A percentile compares a stretch with the other conserved stretches of the same genome.
These are phyloP conservation scores for Macrotis lagotis DNA, from an alignment of 2,113 vertebrate genomes.

Conservation along the genomic window DNA sequence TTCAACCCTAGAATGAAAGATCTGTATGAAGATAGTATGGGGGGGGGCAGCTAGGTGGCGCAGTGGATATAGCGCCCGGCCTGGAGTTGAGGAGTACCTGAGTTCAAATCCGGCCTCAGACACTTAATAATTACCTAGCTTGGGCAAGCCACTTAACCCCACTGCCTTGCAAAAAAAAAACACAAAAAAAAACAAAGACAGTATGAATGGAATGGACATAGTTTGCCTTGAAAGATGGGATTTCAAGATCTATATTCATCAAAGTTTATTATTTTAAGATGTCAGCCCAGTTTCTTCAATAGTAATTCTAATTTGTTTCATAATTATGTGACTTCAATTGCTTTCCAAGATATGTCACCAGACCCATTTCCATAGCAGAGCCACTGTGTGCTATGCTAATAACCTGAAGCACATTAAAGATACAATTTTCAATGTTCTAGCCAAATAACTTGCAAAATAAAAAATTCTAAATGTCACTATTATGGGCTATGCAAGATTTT, in stretches of 20 bases:
- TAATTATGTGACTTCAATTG: not conserved
- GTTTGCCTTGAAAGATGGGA: not conserved
- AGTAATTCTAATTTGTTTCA: not conserved
- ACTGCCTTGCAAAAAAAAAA: no score
- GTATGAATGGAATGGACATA: not conserved
- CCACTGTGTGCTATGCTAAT: not conserved
- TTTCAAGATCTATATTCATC: not conserved
- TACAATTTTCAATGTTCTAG: not conserved
- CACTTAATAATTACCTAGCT: no score
- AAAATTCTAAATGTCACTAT: conserved; percentile 42
- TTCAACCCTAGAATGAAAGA: not conserved
- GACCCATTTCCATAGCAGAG: not conserved
- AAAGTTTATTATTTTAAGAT: not conserved
- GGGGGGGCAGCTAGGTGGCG: no score
- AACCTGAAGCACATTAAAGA: not conserved
- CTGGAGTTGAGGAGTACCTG: no score
- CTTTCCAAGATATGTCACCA: not conserved
- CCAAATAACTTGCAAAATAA: not conserved
- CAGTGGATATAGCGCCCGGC: no score
- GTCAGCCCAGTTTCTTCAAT: not conserved
- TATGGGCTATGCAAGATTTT: not conserved
- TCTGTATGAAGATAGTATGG: not conserved
- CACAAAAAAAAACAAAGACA: no score
- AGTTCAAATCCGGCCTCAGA: no score
- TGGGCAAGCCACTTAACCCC: no score